phyloP scores from a whole-genome alignment of 2,113 vertebrate genomes.

The Cricetomys ansorgei region DNA sequence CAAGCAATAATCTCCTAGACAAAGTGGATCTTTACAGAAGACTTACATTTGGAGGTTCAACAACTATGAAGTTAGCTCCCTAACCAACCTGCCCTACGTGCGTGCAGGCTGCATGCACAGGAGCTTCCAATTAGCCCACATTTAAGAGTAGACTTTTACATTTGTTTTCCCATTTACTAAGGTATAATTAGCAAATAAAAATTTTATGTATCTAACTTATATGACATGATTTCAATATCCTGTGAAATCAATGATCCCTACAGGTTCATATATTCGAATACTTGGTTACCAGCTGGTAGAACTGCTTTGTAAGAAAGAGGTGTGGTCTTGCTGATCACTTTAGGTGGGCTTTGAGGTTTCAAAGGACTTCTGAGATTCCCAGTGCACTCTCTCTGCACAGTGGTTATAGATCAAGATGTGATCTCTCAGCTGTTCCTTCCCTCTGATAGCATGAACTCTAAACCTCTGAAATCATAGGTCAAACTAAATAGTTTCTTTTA shows the following conservation, averaged over 20 bases:
- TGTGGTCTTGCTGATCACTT: background rate
- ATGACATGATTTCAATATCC: background rate
- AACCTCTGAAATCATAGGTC: background rate
- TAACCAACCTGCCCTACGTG: background rate
- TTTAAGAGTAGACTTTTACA: background rate
- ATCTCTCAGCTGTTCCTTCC: background rate
- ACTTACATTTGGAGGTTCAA: background rate
- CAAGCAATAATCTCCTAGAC: background rate
- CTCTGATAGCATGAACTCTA: background rate
- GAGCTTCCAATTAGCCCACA: background rate
- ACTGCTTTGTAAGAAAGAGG: background rate
- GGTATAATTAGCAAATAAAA: background rate
- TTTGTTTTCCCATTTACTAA: background rate
- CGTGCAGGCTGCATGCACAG: background rate
- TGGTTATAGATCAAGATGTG: background rate
- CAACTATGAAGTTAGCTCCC: slow-evolving; percentile 5
- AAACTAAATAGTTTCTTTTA: background rate
- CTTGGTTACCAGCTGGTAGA: background rate
- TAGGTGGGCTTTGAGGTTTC: background rate
- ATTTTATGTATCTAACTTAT: background rate
- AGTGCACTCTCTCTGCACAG: background rate
- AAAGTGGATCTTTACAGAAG: slow-evolving; percentile 38
- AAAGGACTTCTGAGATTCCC: background rate
- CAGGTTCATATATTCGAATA: background rate
- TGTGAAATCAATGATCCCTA: background rate